Evolutionary conservation across 1,140 invertebrate species (phyloP).

Genomic region (Pseudomyrmex dendroicus): DNA sequence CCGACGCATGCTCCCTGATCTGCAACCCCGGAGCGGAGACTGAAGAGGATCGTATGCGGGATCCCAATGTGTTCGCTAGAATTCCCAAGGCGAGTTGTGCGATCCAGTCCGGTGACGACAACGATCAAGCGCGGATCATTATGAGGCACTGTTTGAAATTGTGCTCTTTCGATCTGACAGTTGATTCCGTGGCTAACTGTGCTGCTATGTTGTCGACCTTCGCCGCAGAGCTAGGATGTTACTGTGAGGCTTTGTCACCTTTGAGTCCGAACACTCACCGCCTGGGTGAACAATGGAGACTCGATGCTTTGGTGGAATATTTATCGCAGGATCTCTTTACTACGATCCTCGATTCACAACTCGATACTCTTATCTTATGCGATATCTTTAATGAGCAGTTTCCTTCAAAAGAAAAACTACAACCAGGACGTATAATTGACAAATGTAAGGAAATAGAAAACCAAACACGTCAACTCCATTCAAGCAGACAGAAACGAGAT

Average conservation of each 20-base stretch:
- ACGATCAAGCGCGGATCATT: conserved; percentile 65
- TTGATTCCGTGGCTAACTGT: conserved; percentile 16
- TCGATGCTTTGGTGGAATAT: conserved; percentile 15
- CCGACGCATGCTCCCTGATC: conserved; percentile 70
- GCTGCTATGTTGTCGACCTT: conserved; percentile 37
- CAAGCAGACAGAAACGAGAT: no score
- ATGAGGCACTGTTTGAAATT: conserved; percentile 57
- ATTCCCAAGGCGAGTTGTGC: conserved; percentile 41
- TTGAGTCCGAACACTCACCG: conserved; percentile 24
- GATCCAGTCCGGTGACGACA: conserved; percentile 53
- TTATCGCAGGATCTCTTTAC: neutral
- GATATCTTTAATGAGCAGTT: neutral
- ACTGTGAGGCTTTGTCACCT: conserved; percentile 9
- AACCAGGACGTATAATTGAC: no score
- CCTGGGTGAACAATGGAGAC: conserved; percentile 7
- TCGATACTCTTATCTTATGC: conserved; percentile 7
- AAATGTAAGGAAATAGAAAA: no score
- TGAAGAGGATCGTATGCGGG: conserved; percentile 15
- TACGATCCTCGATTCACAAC: neutral
- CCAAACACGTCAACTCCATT: no score
- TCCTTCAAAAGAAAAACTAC: neutral
- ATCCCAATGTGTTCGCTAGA: conserved; percentile 15
- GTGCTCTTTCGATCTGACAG: neutral
- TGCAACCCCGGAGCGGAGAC: conserved; percentile 49
- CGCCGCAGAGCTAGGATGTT: neutral